Evolutionary conservation across 2,888 invertebrate genomes (phyloP).

Genomic region (Crematogaster levior): DNA sequence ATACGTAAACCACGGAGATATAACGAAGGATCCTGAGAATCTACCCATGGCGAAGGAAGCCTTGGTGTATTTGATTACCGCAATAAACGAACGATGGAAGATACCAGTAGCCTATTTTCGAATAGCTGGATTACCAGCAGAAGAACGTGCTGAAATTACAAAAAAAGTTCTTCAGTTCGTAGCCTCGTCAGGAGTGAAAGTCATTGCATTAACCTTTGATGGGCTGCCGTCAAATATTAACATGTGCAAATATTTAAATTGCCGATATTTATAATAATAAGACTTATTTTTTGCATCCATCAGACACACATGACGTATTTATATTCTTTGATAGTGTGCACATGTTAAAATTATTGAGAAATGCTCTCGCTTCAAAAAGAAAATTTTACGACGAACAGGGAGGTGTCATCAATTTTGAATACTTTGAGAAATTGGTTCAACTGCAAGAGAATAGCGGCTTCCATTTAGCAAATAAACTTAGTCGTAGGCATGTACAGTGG

Average conservation of each 20-base stretch:
- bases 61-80: neutral
- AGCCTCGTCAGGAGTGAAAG: neutral
- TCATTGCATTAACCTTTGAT: too few relatives aligned
- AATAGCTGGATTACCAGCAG: neutral
- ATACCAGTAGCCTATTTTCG: neutral
- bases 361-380: neutral
- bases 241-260: neutral
- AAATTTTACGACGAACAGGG: constrained; percentile 3
- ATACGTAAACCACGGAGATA: too few relatives aligned
- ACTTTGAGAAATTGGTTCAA: neutral
- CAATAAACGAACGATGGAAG: neutral
- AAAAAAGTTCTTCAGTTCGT: neutral
- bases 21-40: too few relatives aligned
- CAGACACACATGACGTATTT: neutral
- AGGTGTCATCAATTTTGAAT: neutral
- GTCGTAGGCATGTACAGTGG: neutral
- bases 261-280: neutral
- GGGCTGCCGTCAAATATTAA: neutral
- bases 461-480: neutral
- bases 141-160: neutral
- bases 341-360: too few relatives aligned
- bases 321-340: neutral
- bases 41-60: too few relatives aligned
- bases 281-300: neutral
- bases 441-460: neutral